Evolutionary conservation across 2,113 vertebrate genomes (phyloP).

Genomic region (Laticauda colubrina): DNA sequence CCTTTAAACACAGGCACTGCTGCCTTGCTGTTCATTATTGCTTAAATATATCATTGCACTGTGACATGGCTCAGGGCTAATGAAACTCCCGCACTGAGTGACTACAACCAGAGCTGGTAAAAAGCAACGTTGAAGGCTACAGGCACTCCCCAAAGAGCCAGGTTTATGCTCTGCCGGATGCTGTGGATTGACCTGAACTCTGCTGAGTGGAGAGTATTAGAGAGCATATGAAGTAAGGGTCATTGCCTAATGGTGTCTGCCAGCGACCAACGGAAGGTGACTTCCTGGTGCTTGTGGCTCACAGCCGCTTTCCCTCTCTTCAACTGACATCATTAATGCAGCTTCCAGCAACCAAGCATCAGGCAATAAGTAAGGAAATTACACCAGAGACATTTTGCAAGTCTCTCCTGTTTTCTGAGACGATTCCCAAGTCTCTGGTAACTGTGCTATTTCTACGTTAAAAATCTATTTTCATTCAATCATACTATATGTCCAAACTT

Average conservation of each 20-base stretch:
- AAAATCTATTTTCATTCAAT: not conserved
- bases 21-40: conserved; percentile 45
- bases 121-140: conserved; percentile 4
- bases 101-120: conserved; percentile 21
- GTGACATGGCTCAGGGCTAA: conserved; percentile 31
- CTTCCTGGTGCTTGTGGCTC: not conserved
- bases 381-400: not conserved
- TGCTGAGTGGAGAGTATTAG: not conserved
- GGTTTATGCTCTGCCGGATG: conserved; percentile 11
- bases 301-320: not conserved
- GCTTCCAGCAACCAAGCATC: not conserved
- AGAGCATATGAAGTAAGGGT: conserved; percentile 34
- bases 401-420: not conserved
- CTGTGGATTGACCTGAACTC: conserved; percentile 4
- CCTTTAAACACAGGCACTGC: conserved; percentile 11
- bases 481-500: not conserved
- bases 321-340: not conserved
- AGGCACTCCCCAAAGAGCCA: not conserved
- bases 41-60: conserved; percentile 40
- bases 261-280: not conserved
- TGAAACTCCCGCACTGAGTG: conserved; percentile 27
- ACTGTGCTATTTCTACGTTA: not conserved
- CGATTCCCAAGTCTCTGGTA: not conserved
- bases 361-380: not conserved
- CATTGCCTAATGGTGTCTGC: conserved; percentile 20